phyloP scores from a whole-genome alignment of 2,797 vertebrate species.

The Takifugu rubripes region DNA sequence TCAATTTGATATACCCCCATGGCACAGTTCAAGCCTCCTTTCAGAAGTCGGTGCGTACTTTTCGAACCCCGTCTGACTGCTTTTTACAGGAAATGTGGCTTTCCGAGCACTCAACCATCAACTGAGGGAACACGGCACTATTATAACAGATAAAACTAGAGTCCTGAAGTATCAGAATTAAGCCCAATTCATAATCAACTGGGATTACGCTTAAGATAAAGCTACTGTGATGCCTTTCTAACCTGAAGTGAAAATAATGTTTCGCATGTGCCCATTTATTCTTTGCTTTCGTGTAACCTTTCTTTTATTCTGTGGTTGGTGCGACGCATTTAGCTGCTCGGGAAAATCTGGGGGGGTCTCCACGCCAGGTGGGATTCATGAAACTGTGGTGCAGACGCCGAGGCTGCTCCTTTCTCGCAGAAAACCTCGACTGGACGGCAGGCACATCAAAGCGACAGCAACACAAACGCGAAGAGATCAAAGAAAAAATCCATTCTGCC shows the following conservation, averaged over 20 bases:
- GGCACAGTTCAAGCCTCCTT: background rate
- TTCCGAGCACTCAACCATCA: conserved; percentile 6
- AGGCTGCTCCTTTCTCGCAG: conserved; percentile 34
- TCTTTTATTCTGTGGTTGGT: conserved; percentile 14
- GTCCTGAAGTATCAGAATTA: background rate
- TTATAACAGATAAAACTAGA: background rate
- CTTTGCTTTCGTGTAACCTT: conserved; percentile 3
- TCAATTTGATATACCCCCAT: too few species aligned
- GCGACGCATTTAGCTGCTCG: conserved; percentile 16
- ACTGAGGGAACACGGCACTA: background rate
- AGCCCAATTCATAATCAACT: background rate
- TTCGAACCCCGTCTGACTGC: background rate
- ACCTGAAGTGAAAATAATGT: conserved; percentile 9
- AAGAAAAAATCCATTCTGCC: too few species aligned
- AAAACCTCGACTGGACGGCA: conserved; percentile 20
- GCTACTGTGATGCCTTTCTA: background rate
- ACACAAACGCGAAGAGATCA: too few species aligned
- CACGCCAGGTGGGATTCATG: conserved; percentile 55
- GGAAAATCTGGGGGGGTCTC: conserved; percentile 34
- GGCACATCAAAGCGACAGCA: conserved; percentile 11
- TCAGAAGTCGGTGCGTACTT: background rate
- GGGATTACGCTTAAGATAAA: conserved; percentile 4
- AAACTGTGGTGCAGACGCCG: conserved; percentile 57
- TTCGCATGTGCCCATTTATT: conserved; percentile 13
- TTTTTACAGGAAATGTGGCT: background rate